A percentile compares a stretch with the other conserved stretches of the same genome.
Conservation (phyloP, 2,797 vertebrate species). For the Hydrophis major region DNA sequence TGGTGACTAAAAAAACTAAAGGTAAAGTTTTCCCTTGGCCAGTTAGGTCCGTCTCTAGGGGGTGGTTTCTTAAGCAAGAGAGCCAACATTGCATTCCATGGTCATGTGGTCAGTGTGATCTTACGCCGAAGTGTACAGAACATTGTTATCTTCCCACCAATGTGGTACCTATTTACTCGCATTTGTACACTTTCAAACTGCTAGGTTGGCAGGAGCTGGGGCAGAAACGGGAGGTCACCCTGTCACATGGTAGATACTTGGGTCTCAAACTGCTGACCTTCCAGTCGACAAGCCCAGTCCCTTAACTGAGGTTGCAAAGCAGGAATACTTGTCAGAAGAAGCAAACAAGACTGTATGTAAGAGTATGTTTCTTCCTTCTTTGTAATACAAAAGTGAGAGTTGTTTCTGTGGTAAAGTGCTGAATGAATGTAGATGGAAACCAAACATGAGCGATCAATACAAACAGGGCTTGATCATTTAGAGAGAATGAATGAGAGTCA, state of each 20-base stretch:
- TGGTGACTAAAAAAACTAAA: not conserved
- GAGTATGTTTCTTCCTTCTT: not conserved
- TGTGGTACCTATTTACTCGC: not conserved
- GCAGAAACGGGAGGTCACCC: not conserved
- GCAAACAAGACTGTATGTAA: not conserved
- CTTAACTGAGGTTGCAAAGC: not conserved
- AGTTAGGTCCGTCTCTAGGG: not conserved
- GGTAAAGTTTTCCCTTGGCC: not conserved
- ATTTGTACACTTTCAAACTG: not conserved
- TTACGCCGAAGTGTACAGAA: not conserved
- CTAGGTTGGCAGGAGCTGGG: not conserved
- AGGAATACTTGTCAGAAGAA: not conserved
- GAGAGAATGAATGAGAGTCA: not conserved
- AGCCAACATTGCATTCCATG: not conserved
- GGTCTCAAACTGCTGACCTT: not conserved
- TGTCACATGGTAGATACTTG: accelerated
- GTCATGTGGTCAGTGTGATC: not conserved
- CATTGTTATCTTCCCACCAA: not conserved
- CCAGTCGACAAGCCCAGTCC: not conserved
- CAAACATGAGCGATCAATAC: not conserved
- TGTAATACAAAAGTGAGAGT: not conserved
- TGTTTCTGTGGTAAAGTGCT: not conserved
- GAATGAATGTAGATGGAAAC: not conserved
- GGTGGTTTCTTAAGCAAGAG: not conserved
- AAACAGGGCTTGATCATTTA: not conserved